Conservation (phyloP, 2,113 vertebrate genomes). For the Trogon melanurus region DNA sequence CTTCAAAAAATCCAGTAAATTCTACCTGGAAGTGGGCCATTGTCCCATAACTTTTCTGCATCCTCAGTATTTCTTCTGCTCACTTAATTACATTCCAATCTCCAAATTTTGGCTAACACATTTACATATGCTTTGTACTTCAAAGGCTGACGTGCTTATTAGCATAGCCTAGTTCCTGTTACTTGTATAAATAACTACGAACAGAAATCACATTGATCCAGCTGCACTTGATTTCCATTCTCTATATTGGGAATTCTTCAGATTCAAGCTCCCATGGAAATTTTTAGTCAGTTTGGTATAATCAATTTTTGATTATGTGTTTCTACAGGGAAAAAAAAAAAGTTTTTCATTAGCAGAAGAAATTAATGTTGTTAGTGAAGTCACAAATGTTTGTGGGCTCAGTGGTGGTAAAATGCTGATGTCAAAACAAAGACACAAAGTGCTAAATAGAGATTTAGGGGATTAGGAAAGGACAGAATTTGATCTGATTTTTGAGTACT, state of each 20-base stretch:
- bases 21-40: slow-evolving; percentile 15
- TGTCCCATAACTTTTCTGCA: not conserved
- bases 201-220: slow-evolving; percentile 43
- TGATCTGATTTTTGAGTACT: not conserved
- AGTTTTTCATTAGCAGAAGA: not conserved
- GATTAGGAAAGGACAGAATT: not conserved
- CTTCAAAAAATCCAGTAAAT: not conserved
- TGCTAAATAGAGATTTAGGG: not conserved
- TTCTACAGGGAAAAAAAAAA: not conserved
- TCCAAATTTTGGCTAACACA: slow-evolving; percentile 38
- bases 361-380: not conserved
- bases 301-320: slow-evolving; percentile 18
- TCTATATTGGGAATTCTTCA: slow-evolving; percentile 42
- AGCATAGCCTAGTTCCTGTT: slow-evolving; percentile 66
- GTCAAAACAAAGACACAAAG: not conserved
- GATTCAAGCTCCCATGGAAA: not conserved
- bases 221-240: slow-evolving; percentile 16
- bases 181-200: slow-evolving; percentile 52
- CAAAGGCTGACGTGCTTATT: slow-evolving; percentile 68
- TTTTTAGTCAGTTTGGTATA: not conserved
- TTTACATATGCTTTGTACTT: slow-evolving; percentile 68
- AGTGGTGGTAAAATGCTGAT: not conserved
- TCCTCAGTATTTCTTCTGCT: slow-evolving; percentile 42
- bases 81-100: slow-evolving; percentile 49
- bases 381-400: not conserved